Base-by-base conservation (phyloP, 2,113 vertebrate genomes). In the Siphamia tubifer region DNA sequence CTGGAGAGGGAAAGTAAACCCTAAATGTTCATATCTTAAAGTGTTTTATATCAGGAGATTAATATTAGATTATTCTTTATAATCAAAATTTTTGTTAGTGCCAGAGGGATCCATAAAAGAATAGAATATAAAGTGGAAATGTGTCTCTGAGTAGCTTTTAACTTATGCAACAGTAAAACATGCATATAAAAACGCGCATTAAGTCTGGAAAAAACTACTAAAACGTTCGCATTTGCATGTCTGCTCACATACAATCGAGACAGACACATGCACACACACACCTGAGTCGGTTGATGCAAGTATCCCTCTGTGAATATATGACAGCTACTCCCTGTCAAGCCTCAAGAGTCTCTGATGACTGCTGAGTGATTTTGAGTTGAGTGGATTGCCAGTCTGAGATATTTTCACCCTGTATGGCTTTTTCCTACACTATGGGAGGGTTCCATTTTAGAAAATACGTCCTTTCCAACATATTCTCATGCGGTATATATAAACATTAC, bases 321-420 rank as follows among this genome's bases (percentile, higher is more conserved):
- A 75, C 82, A 79, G 73, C 73, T 57, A 34, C 64, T 86, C 68
- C 77, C 68, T 55, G 69, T 82, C 78, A 70, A 69, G 63, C 60
- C 68, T 83, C 57, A 23, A 83, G 79, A 78, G 69, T 70, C 71
- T 83, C 68, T 73, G 68, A 85, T 85, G 87, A 83, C 56, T 74
- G 54, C 65, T 47, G 75, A 83, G 72, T 82, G 87, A 85, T 83
- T 87, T 81, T 78, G 74, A 86, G 69, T 83, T 76, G 74, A 87
- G 85, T 82, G 79, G 53, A 78, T 84, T 78, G 79, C 72, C 54
- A 66, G 60, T 85, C 69, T 78, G 74, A 84, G 70, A 83, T 64
- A 81, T 88, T 81, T 75, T 66, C 54, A 68, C 52, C 75, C 71
- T 53, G 11, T 62, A 17, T 68, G 80, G 69, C 58, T 72, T 79